Evolutionary conservation across 2,797 vertebrate species (phyloP), one percentile per base, ranked within the genome.

Genomic region (Stomatorhinus walkeri): DNA sequence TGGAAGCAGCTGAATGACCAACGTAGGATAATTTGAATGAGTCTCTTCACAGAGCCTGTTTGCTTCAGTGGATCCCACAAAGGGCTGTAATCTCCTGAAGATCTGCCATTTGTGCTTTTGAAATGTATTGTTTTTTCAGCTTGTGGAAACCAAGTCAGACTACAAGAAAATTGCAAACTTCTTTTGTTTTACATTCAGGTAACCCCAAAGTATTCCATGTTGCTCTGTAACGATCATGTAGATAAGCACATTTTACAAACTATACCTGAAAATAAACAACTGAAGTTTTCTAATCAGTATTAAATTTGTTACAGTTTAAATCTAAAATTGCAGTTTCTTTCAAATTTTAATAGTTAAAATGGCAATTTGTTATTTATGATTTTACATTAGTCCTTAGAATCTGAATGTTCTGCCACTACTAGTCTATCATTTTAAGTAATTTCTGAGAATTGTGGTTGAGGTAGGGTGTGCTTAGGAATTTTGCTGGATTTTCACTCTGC

Each of bases 1-100:
- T 95, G 93, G 94, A 52, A 8, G 5, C 48, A 36, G 16, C 51
- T 88, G 91, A 91, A 92, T 90, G 89, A 88, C 49, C n/a, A n/a
- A 48, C 89, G 86, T 61, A 10, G 32, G 56, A 87, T 87, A 7
- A 87, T 59, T 87, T 59, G 49, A 54, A 24, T 76, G 24, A 61
- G 85, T 19, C 36, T 52, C 28, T 87, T 88, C 36, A 43, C 40
- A 90, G 79, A 89, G 36, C 16, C 86, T 61, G 90, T 91, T 92
- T 90, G 91, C 52, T 48, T 51, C 84, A 40, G 72, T 85, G 87
- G 54, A 88, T 89, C 87, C 89, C 46, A 91, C 89, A 92, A 87
- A 91, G 79, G 91, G 88, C 86, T 72, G 81, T 83, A 90, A 79
- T 43, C 14, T 79, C 64, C 64, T 32, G 64, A 68, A 68, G 28